These are phyloP conservation scores for Thripadectes ignobilis DNA, from an alignment of 2,797 vertebrate genomes.

Conservation along the genomic window DNA sequence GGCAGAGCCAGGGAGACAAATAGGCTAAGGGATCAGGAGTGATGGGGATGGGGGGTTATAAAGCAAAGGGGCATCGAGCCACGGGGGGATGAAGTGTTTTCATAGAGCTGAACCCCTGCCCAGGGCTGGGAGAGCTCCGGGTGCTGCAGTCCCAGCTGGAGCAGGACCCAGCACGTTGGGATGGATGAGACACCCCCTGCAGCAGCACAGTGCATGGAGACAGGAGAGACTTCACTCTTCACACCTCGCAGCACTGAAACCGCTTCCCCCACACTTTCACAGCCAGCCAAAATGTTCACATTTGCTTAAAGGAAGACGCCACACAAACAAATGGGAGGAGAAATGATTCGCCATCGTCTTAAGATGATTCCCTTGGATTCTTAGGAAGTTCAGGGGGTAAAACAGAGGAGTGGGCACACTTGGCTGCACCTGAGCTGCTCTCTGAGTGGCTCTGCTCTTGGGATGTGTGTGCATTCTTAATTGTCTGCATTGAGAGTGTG, in stretches of 20 bases:
- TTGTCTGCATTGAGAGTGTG: neutral
- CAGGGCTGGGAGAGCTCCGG: neutral
- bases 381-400: neutral
- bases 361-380: neutral
- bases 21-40: accelerated
- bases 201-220: accelerated
- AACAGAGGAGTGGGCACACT: accelerated
- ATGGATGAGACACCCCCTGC: neutral
- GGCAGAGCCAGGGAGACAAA: neutral
- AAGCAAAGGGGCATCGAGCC: neutral
- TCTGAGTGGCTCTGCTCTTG: neutral
- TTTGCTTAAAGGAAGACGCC: neutral
- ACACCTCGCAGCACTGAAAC: neutral
- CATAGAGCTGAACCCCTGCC: neutral
- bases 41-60: neutral
- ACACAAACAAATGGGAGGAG: neutral
- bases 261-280: neutral
- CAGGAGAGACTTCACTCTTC: neutral
- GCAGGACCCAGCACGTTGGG: neutral
- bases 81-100: neutral
- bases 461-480: neutral
- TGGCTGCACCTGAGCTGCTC: neutral
- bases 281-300: neutral
- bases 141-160: neutral
- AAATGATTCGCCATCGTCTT: neutral